Base-by-base conservation (phyloP, 1,140 invertebrate species). In the Phthorimaea operculella region DNA sequence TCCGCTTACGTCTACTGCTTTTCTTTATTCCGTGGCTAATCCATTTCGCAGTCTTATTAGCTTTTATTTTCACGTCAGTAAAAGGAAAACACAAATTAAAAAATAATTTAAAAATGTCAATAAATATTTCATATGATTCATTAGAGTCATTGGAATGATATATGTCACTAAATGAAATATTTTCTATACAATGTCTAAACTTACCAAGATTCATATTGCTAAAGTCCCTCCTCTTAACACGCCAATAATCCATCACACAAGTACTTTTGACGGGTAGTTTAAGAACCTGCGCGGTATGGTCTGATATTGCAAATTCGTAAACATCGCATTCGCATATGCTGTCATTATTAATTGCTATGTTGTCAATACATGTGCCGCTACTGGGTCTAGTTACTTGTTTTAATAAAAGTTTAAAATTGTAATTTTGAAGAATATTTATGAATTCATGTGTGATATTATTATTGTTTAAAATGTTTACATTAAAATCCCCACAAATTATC, bases 401-500 rank as follows among this genome's bases (percentile, higher is more conserved):
- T 12, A 54, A n/a, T 14, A 33, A 18, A 28, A 54, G 2, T 34
- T 48, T 47, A 42, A 54, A 34, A 45, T 54, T 54, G 21, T 48
- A 36, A 48, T 14, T 54, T 54, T 21, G 7, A 18, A 47, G 28
- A n/a, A 47, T 9, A 11, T 33, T 48, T 48, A 47, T 44, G 33
- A 54, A 54, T 1, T 54, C 21, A 15, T 14, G 8, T 8, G 42
- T 33, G 6, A 9, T 47, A 33, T 36, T 54, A 14, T 44, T 48
- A 21, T 48, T 28, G 28, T 54, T 21, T 21, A 54, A 33, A 34
- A 54, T 34, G 17, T 54, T 17, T 8, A 54, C 47, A 48, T 54
- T 54, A 54, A 54, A 54, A 45, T 54, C 53, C 33, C 53, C 53
- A 16, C 44, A 54, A 48, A 54, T 14, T 33, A 54, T 33, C 8